Percentiles rank a stretch among this genome's conserved stretches.
Evolutionary conservation across 2,113 vertebrate species (phyloP).

Genomic region (Ictidomys tridecemlineatus): DNA sequence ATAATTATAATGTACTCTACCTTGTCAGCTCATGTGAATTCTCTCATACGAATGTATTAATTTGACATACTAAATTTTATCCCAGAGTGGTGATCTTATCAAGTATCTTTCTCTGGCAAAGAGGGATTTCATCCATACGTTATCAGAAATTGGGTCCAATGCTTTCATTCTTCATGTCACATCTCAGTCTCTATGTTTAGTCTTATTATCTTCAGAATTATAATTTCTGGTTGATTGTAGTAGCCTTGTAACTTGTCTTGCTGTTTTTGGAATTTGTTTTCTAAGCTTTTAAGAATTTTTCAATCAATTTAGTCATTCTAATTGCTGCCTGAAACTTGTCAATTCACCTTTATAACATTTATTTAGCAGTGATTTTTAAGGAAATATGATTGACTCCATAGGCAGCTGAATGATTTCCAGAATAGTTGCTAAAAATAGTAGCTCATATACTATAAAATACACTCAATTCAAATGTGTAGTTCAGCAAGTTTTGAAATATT

Average conservation of each 20-base stretch:
- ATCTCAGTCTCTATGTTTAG: not conserved
- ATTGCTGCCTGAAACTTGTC: not conserved
- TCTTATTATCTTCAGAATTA: not conserved
- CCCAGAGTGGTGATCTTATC: not conserved
- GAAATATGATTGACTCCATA: not conserved
- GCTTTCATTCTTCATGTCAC: not conserved
- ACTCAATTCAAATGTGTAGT: not conserved
- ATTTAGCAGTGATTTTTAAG: not conserved
- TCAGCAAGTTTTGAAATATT: not conserved
- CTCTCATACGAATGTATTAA: not conserved
- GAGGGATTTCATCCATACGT: not conserved
- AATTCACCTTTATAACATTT: not conserved
- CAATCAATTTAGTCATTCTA: not conserved
- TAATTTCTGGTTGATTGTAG: not conserved
- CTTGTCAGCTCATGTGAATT: slow-evolving; percentile 35
- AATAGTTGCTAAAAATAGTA: not conserved
- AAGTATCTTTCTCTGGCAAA: not conserved
- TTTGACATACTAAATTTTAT: slow-evolving; percentile 35
- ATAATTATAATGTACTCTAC: not conserved
- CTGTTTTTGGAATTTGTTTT: not conserved
- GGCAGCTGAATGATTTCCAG: not conserved
- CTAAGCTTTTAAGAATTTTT: not conserved
- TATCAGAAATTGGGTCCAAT: not conserved
- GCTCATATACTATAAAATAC: not conserved
- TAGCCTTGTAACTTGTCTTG: not conserved